Conservation (phyloP, 2,113 vertebrate species). For the Grantiella picta region DNA sequence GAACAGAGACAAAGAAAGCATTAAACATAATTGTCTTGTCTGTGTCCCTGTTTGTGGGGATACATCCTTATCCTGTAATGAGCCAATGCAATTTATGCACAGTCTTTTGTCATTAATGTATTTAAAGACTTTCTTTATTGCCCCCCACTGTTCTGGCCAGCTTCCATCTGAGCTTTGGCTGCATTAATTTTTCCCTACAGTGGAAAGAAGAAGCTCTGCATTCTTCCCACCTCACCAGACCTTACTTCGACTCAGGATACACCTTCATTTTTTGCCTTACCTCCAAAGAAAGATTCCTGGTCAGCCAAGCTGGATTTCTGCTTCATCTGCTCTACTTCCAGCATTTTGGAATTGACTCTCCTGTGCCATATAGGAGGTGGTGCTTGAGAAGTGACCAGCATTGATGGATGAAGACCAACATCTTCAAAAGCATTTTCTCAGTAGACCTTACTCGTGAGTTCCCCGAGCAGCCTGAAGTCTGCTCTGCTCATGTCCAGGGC, state of each 20-base stretch:
- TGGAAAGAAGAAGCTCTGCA: neutral
- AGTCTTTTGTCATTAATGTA: neutral
- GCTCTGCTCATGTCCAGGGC: too few relatives aligned
- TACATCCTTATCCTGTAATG: neutral
- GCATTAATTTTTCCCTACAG: neutral
- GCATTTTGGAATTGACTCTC: neutral
- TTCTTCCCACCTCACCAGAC: neutral
- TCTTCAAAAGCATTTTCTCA: neutral
- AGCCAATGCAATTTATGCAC: neutral
- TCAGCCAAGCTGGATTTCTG: neutral
- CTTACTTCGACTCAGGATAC: neutral
- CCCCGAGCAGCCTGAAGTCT: neutral
- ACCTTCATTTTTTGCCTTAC: neutral
- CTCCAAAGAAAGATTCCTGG: too few relatives aligned
- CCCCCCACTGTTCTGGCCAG: neutral
- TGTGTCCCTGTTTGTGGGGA: too few relatives aligned
- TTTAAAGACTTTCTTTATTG: neutral
- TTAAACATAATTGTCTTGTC: neutral
- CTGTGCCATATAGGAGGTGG: neutral
- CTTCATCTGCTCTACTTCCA: neutral
- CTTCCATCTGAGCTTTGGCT: neutral
- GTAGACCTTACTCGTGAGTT: neutral
- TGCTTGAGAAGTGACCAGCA: neutral
- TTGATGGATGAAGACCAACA: neutral
- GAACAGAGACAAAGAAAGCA: neutral